phyloP scores from a whole-genome alignment of 92 coral and sea anemone species.

The Zoanthus solanderi region DNA sequence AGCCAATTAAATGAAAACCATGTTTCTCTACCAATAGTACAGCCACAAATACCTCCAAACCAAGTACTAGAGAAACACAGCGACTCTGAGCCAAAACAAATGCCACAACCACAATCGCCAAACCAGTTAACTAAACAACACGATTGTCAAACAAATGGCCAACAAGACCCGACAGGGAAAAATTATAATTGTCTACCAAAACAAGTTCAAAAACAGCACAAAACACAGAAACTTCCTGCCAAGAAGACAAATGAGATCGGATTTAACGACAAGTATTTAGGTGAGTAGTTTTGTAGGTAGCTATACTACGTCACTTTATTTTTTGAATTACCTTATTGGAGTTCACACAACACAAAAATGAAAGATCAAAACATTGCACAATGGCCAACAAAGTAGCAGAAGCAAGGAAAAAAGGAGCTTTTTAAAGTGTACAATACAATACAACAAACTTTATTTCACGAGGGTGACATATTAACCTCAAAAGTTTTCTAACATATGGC shows the following conservation, averaged over 20 bases:
- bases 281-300: conserved; percentile 30
- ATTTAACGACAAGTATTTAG: conserved; percentile 84
- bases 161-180: neutral
- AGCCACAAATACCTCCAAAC: no score
- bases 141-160: neutral
- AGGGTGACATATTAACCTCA: no score
- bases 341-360: no score
- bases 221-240: neutral
- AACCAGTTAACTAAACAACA: neutral
- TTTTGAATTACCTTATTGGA: no score
- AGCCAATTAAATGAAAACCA: neutral
- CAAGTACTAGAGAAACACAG: no score
- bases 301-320: no score
- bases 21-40: neutral
- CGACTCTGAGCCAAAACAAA: neutral
- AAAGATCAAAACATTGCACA: no score
- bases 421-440: no score
- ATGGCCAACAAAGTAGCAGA: no score
- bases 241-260: conserved; percentile 48
- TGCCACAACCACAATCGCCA: neutral
- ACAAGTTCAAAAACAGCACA: neutral
- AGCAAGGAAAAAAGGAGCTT: no score
- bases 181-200: neutral
- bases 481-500: no score
- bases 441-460: no score